phyloP scores from a whole-genome alignment of 2,113 vertebrate genomes.

The Nyctereutes procyonoides region DNA sequence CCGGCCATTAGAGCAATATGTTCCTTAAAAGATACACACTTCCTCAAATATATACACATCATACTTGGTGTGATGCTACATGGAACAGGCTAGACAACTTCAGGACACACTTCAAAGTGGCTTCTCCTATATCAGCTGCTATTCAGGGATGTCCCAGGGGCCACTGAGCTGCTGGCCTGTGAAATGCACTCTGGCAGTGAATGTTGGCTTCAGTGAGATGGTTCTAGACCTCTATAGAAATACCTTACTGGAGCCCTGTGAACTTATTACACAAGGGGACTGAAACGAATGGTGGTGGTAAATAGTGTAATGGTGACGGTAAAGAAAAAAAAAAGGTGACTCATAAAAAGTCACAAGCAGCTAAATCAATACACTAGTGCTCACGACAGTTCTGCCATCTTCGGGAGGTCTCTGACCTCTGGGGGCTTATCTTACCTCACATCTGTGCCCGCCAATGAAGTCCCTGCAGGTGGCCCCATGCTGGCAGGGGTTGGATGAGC shows the following conservation, averaged over 20 bases:
- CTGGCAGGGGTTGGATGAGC: slow-evolving; percentile 89
- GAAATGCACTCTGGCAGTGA: neutral
- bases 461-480: slow-evolving; percentile 89
- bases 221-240: neutral
- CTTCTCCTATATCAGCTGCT: neutral
- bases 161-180: neutral
- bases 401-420: neutral
- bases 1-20: neutral
- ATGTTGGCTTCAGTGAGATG: neutral
- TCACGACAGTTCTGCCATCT: neutral
- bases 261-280: neutral
- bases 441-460: slow-evolving; percentile 88
- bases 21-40: neutral
- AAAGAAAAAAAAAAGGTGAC: neutral
- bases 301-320: rapidly evolving
- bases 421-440: slow-evolving; percentile 83
- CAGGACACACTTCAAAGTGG: neutral
- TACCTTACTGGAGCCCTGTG: neutral
- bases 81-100: neutral
- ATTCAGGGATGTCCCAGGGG: neutral
- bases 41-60: neutral
- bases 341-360: neutral
- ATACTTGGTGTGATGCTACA: neutral
- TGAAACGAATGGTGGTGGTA: neutral
- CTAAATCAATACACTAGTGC: neutral